phyloP scores from a whole-genome alignment of 30 jellyfish, hydroid and myxozoan species.

The Catostylus mosaicus region DNA sequence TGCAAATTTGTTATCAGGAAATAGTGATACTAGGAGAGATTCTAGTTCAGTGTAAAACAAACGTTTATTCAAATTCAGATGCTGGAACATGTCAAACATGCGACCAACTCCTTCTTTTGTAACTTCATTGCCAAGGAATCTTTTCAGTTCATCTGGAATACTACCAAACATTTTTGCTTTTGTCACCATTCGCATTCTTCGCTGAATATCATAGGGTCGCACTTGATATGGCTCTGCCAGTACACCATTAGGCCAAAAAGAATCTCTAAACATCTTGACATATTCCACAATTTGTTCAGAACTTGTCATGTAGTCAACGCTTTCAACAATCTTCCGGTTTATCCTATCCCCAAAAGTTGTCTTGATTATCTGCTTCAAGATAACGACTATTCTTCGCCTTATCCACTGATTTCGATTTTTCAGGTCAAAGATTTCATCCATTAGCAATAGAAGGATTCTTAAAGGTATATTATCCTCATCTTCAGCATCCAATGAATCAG shows the following conservation, averaged over 20 bases:
- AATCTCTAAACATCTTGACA: slow-evolving; percentile 84
- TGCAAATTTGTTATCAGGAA: slow-evolving; percentile 85
- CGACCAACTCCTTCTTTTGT: slow-evolving; percentile 94
- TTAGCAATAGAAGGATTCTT: slow-evolving; percentile 79
- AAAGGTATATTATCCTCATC: slow-evolving; percentile 93
- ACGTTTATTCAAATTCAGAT: slow-evolving; percentile 77
- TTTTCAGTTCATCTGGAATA: slow-evolving; percentile 90
- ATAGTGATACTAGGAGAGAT: slow-evolving; percentile 81
- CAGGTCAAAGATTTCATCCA: slow-evolving; percentile 96
- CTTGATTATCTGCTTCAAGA: slow-evolving; percentile 84
- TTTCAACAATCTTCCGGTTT: slow-evolving; percentile 95
- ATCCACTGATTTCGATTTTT: slow-evolving; percentile 95
- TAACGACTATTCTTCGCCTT: slow-evolving; percentile 87
- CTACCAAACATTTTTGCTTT: slow-evolving; percentile 95
- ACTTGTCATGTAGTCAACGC: slow-evolving; percentile 84
- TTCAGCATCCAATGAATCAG: slow-evolving; percentile 88
- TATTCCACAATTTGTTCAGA: slow-evolving; percentile 91
- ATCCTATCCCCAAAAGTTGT: slow-evolving; percentile 94
- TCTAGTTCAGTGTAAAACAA: slow-evolving; percentile 81
- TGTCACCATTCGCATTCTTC: slow-evolving; percentile 95
- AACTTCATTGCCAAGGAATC: slow-evolving; percentile 95
- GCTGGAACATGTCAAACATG: slow-evolving; percentile 93
- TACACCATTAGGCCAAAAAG: slow-evolving; percentile 97
- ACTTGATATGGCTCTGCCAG: slow-evolving; percentile 91
- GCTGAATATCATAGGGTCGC: slow-evolving; percentile 73